These are phyloP conservation scores for Okapia johnstoni DNA, from an alignment of 2,113 vertebrate species.

Conservation along the genomic window DNA sequence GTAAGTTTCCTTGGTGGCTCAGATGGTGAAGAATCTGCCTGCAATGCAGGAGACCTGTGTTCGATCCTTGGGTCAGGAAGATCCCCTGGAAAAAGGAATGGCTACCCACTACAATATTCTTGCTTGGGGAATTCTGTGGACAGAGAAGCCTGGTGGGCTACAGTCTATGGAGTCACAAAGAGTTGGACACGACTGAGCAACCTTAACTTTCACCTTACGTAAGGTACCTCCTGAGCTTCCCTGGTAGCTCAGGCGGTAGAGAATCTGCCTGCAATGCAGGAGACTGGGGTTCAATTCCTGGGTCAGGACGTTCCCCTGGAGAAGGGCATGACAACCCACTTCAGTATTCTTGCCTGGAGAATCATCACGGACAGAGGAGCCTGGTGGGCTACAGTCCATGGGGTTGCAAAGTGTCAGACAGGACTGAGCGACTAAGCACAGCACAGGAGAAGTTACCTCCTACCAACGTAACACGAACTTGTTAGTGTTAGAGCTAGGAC, in stretches of 20 bases:
- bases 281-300: neutral
- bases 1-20: neutral
- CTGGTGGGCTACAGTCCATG: neutral
- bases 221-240: neutral
- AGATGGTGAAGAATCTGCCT: neutral
- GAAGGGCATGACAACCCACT: neutral
- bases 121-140: neutral
- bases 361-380: neutral
- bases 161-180: neutral
- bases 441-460: neutral
- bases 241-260: neutral
- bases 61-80: neutral
- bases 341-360: neutral
- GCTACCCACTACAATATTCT: neutral
- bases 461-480: too few relatives aligned
- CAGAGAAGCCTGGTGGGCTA: neutral
- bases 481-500: neutral
- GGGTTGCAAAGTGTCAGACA: neutral
- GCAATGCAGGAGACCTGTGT: neutral
- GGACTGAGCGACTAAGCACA: neutral
- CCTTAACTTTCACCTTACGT: neutral
- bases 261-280: neutral
- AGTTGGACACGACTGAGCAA: neutral
- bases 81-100: neutral
- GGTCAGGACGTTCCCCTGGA: neutral